Evolutionary conservation across 2,888 invertebrate genomes (phyloP).

Genomic region (Plemyria rubiginata): DNA sequence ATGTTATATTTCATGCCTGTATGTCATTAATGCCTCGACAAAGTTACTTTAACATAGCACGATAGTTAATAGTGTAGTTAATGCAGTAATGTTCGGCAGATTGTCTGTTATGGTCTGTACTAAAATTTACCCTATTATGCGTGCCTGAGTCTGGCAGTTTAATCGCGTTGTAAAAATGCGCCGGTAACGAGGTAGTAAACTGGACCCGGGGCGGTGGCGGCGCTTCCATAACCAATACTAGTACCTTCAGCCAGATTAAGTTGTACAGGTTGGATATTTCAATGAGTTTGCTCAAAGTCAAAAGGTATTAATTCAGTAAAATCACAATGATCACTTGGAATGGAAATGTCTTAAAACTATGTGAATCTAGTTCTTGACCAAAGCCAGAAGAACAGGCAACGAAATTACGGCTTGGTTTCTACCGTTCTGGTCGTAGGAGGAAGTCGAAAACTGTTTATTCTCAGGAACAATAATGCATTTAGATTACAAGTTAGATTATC

Average conservation of each 20-base stretch:
- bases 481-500: too few species aligned
- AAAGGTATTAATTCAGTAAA: too few species aligned
- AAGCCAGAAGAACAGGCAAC: too few species aligned
- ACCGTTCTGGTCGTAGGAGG: too few species aligned
- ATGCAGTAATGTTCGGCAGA: conserved; percentile 23
- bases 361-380: not conserved
- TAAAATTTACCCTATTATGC: conserved; percentile 77
- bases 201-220: conserved; percentile 48
- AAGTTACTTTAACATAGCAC: conserved; percentile 11
- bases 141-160: conserved; percentile 67
- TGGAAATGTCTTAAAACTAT: too few species aligned
- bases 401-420: too few species aligned
- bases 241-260: conserved; percentile 8
- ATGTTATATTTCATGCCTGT: conserved; percentile 16
- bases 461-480: too few species aligned
- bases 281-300: too few species aligned
- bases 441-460: too few species aligned
- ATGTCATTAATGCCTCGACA: conserved; percentile 12
- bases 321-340: not conserved
- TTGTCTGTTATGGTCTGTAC: conserved; percentile 40
- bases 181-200: conserved; percentile 77
- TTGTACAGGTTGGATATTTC: not conserved
- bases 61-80: conserved; percentile 10
- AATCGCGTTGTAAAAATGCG: conserved; percentile 79
- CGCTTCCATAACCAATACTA: conserved; percentile 51